Evolutionary conservation across 1,140 invertebrate species (phyloP), one percentile per base, ranked within the genome.

Genomic region (Battus philenor): DNA sequence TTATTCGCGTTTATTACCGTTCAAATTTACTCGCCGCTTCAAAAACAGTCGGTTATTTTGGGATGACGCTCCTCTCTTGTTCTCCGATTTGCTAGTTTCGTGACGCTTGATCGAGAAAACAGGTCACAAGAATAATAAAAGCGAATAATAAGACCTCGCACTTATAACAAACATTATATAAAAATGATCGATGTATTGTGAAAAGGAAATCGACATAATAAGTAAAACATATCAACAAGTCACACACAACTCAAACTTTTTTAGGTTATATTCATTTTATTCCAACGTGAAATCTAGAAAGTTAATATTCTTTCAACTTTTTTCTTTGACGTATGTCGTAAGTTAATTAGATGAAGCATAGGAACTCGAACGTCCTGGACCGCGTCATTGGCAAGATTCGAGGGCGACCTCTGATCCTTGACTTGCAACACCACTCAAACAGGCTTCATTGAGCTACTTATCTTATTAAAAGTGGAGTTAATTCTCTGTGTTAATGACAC

Each of bases 31-130:
- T 52, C 52, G 58, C 33, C 53, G 59, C 51, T 54, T 49, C 59
- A 50, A 62, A 43, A 57, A 57, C 59, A 51, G 49, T 47, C 47
- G 50, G 59, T 51, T 80, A 77, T 80, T 80, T 80, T 54, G 50
- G 65, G 69, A 62, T 31, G 59, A 50, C 54, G 60, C 47, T 54
- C 57, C 54, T 59, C 53, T 59, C 59, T 68, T 59, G 61, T 54
- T 67, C 57, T 74, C 56, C 26, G 54, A 60, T 70, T 66, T 64
- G 57, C 38, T 51, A 51, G 49, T 52, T 63, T 54, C 48, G 56
- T 45, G 48, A 29, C 49, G 49, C 38, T 36, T 46, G 10, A 41
- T 45, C 29, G 48, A 33, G 55, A 50, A 63, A 71, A 62, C 63
- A 50, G 66, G 63, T 71, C 68, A 69, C 36, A 45, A 55, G 52